Base-by-base conservation (phyloP, 2,888 invertebrate species). In the Metellina segmentata region DNA sequence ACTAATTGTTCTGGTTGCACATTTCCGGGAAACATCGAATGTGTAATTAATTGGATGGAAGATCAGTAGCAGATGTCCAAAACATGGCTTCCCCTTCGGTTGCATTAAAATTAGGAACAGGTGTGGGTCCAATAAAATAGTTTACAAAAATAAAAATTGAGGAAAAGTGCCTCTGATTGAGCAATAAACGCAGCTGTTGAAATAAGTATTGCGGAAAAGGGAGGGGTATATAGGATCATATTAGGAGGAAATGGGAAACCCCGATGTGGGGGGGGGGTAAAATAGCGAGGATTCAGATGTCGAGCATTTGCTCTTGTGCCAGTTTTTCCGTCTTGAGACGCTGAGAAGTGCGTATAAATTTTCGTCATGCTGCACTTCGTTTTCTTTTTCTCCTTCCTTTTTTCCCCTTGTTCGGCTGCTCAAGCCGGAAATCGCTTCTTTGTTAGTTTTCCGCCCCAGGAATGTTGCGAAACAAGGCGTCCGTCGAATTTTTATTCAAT, bases 391-490 rank as follows among this genome's bases (percentile, higher is more conserved):
- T 49, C 72, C 19, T 74, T 51, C 79, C 78, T 79, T 20, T 34
- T 72, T 70, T 72, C 71, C 78, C 34, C 85, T 85, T 48, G 74
- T 75, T 90, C 51, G 61, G 34, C 70, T 61, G 53, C 79, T 85
- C 69, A 86, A 90, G 90, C 90, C 90, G 90, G 90, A 90, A 90
- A 90, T 86, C 86, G 77, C 75, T 70, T 77, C 74, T 90, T 81
- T 79, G 52, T 81, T 81, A 49, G 79, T 20, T 81, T 86, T 86
- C 77, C 61, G 75, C 51, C 48, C 74, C 34, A 70, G 81, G 71
- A 82, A 86, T 86, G 77, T 81, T 81, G 77, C 90, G 71, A 78
- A 90, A 85, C 69, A 49, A 16, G 72, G 49, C 74, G 53, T 70
- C 52, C 70, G 70, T 53, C 71, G 77, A 20, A 16, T 72, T 77